Evolutionary conservation across 2,797 vertebrate species (phyloP).

Genomic region (Sebastes kiyomatsui): DNA sequence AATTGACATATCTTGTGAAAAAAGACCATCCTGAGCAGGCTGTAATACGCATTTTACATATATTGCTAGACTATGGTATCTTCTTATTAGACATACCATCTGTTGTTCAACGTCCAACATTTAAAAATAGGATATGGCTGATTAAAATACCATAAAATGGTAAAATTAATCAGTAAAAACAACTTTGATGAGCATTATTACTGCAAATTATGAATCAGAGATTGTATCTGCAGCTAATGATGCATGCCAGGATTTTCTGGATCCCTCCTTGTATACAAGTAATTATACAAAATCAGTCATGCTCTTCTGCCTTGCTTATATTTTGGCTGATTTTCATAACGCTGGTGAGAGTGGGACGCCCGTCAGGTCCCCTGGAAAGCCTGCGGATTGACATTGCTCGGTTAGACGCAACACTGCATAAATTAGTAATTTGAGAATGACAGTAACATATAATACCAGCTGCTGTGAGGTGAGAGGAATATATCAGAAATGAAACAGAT

Average conservation of each 20-base stretch:
- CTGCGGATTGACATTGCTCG: conserved; percentile 12
- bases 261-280: conserved; percentile 58
- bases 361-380: conserved; percentile 19
- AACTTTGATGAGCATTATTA: conserved; percentile 44
- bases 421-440: conserved; percentile 36
- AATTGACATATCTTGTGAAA: not conserved
- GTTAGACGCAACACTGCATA: conserved; percentile 27
- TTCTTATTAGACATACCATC: not conserved
- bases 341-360: conserved; percentile 17
- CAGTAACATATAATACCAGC: conserved; percentile 11
- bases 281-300: conserved; percentile 68
- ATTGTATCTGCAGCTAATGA: conserved; percentile 52
- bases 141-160: conserved; percentile 35
- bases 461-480: conserved; percentile 19
- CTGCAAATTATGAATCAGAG: conserved; percentile 61
- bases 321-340: conserved; percentile 35
- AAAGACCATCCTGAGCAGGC: not conserved
- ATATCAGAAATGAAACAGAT: conserved; percentile 32
- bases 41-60: not conserved
- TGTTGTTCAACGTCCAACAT: conserved; percentile 27
- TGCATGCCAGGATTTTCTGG: conserved; percentile 45
- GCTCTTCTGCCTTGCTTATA: conserved; percentile 49
- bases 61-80: not conserved
- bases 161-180: conserved; percentile 54
- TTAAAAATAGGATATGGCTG: conserved; percentile 40